phyloP scores from a whole-genome alignment of 2,888 invertebrate species.

The Dasypolia templi region DNA sequence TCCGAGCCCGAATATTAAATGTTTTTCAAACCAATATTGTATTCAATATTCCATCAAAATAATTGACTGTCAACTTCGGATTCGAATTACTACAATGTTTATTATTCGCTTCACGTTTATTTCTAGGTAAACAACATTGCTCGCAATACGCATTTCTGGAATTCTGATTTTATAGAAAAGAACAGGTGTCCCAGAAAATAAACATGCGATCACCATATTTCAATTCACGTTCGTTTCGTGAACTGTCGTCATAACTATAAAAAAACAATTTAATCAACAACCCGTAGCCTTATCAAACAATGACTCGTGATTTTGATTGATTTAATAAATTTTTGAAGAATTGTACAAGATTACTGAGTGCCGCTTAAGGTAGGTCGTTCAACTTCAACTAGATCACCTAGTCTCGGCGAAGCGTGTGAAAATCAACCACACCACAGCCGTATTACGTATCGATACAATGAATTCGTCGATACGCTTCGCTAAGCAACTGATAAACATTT shows the following conservation, averaged over 20 bases:
- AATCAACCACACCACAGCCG: slow-evolving; percentile 63
- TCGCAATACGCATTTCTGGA: slow-evolving; percentile 37
- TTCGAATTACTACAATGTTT: slow-evolving; percentile 25
- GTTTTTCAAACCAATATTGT: slow-evolving; percentile 24
- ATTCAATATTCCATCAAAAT: slow-evolving; percentile 4
- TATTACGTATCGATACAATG: slow-evolving; percentile 75
- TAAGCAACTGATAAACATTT: slow-evolving; percentile 77
- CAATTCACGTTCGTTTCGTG: slow-evolving; percentile 43
- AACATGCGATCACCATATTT: slow-evolving; percentile 45
- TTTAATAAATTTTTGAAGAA: slow-evolving; percentile 69
- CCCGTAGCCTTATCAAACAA: slow-evolving; percentile 76
- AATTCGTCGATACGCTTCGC: slow-evolving; percentile 75
- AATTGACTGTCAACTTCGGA: not conserved
- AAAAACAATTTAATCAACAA: slow-evolving; percentile 66
- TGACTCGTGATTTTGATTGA: slow-evolving; percentile 69
- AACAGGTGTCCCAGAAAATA: slow-evolving; percentile 48
- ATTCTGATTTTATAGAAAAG: slow-evolving; percentile 41
- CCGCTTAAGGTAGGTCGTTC: slow-evolving; percentile 79
- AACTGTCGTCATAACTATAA: slow-evolving; percentile 59
- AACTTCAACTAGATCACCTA: slow-evolving; percentile 78
- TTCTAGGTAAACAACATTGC: slow-evolving; percentile 37
- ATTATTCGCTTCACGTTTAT: slow-evolving; percentile 29
- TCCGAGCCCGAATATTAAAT: not conserved
- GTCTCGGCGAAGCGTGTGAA: slow-evolving; percentile 79
- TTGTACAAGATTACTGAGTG: slow-evolving; percentile 74